Percentiles rank a stretch among this genome's conserved stretches.
Evolutionary conservation across 2,113 vertebrate genomes (phyloP).

Genomic region (Mastomys natalensis): DNA sequence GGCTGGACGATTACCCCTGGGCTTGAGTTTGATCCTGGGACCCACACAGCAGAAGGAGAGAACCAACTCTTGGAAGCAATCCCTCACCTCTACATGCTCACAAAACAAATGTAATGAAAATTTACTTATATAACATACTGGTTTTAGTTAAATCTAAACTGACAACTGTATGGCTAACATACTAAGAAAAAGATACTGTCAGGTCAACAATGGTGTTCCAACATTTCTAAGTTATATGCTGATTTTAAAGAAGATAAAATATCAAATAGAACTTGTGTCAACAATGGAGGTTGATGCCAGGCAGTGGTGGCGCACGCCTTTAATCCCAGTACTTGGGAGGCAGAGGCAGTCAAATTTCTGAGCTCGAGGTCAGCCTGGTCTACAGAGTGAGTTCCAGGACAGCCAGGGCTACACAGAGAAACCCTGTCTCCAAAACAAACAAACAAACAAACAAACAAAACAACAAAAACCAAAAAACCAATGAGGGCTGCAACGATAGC

Average conservation of each 20-base stretch:
- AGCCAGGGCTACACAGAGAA: too few species aligned
- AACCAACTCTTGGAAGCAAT: too few species aligned
- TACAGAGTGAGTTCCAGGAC: too few species aligned
- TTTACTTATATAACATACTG: neutral
- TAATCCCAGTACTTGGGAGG: too few species aligned
- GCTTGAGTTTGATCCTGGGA: neutral
- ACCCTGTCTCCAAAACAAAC: too few species aligned
- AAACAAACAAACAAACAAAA: too few species aligned
- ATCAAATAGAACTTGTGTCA: neutral
- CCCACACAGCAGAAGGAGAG: neutral
- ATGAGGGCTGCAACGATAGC: too few species aligned
- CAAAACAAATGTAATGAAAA: neutral
- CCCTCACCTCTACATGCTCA: neutral
- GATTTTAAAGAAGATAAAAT: constrained; percentile 46
- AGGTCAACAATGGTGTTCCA: neutral
- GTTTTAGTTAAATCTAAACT: constrained; percentile 62
- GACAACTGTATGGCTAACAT: neutral
- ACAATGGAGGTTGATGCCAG: neutral
- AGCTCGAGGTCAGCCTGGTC: too few species aligned
- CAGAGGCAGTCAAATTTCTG: too few species aligned
- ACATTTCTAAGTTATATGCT: neutral
- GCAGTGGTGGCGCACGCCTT: too few species aligned
- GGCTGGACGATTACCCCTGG: neutral
- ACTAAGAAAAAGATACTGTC: neutral
- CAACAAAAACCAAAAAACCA: too few species aligned